Evolutionary conservation across 2,888 invertebrate species (phyloP), one percentile per base, ranked within the genome.

Genomic region (Erebia epiphron): DNA sequence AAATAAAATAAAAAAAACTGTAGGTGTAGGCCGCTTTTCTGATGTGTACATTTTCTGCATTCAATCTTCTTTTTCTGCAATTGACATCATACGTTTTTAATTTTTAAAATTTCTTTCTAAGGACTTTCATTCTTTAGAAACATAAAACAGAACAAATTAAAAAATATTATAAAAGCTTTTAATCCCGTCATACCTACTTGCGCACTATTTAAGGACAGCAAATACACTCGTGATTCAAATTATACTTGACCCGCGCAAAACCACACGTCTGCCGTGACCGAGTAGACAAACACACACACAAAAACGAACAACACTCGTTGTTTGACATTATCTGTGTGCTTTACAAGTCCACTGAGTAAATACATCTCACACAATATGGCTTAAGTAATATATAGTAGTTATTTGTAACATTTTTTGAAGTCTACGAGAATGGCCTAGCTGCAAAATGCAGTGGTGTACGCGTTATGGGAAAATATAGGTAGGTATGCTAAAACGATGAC

Each of bases 211-310:
- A 79, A 80, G 78, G 79, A 79, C 79, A 76, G 75, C 75, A 80
- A 86, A 83, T 80, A 83, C 75, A 79, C 81, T 81, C 77, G 79
- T 82, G 82, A 84, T 86, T 83, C 78, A 76, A 82, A 83, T 84
- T 82, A 80, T 81, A 83, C 83, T 86, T 89, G 88, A 90, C 89
- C 87, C 84, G 83, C 79, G 83, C 83, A 79, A 88, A 90, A 90
- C 92, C 91, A 86, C 92, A 90, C 73, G 89, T 86, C 88, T 83
- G 86, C 92, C 90, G 80, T 91, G 92, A 91, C 91, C 90, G 88
- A 87, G 83, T 82, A 82, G 83, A 77, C 81, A 82, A 84, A 85
- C 80, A 88, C 80, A 85, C 81, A 84, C 81, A 83, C 83, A 85
- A 82, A 83, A 83, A 82, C 79, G 83, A 82, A 80, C 79, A 82